A percentile compares a stretch with the other conserved stretches of the same genome.
Conservation (phyloP, 2,113 vertebrate genomes). For the Dromiciops gliroides region DNA sequence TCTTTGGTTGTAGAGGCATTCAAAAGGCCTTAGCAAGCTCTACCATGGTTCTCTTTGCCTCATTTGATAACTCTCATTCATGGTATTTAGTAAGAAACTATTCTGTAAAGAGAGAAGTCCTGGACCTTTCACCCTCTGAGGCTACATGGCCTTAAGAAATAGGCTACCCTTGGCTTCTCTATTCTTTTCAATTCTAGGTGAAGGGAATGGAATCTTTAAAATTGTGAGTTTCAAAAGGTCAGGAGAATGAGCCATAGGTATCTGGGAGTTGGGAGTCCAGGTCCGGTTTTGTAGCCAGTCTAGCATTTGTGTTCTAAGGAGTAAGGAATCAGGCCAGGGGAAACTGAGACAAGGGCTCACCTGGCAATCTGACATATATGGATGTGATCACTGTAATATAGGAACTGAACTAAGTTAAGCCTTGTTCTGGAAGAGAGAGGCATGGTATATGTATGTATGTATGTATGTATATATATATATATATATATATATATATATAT, state of each 20-base stretch:
- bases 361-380: too few species aligned
- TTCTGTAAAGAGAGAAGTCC: neutral
- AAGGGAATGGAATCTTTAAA: neutral
- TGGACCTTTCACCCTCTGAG: neutral
- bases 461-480: too few species aligned
- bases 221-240: too few species aligned
- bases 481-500: too few species aligned
- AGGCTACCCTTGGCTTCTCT: neutral
- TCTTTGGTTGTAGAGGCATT: neutral
- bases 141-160: neutral
- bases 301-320: too few species aligned
- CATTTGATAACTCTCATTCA: neutral
- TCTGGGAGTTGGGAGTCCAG: too few species aligned
- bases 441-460: neutral
- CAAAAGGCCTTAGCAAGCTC: neutral
- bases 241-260: too few species aligned
- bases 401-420: neutral
- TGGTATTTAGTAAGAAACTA: neutral
- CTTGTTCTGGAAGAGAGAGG: neutral
- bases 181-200: neutral
- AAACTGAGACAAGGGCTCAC: too few species aligned
- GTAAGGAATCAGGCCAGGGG: too few species aligned
- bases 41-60: neutral
- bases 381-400: neutral
- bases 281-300: too few species aligned